phyloP scores from a whole-genome alignment of 2,113 vertebrate species.

The Eulemur rufifrons region DNA sequence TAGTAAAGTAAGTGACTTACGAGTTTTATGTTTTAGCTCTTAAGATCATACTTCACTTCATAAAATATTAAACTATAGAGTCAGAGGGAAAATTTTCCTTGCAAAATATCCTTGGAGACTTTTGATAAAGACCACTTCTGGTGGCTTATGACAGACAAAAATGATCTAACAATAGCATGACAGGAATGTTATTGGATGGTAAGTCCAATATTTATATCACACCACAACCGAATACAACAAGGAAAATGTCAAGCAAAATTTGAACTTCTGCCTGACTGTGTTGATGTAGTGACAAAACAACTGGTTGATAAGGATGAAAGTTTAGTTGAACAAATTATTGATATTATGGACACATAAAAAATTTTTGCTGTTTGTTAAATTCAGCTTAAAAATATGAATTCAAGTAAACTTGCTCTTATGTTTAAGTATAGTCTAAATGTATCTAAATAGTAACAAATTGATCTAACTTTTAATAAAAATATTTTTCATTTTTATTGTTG shows the following conservation, averaged over 20 bases:
- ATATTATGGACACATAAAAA: not conserved
- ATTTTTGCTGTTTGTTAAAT: slow-evolving; percentile 2
- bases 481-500: not conserved
- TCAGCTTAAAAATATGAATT: slow-evolving; percentile 39
- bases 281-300: not conserved
- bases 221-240: not conserved
- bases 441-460: not conserved
- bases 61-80: slow-evolving; percentile 42
- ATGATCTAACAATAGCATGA: not conserved
- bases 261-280: not conserved
- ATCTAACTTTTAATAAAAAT: slow-evolving; percentile 1
- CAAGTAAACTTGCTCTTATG: not conserved
- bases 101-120: slow-evolving; percentile 1
- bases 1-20: slow-evolving; percentile 57
- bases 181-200: not conserved
- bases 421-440: not conserved
- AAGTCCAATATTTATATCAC: not conserved
- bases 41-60: slow-evolving; percentile 31
- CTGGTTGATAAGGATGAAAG: not conserved
- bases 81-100: slow-evolving; percentile 26
- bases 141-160: not conserved
- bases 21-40: slow-evolving; percentile 35
- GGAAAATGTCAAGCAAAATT: not conserved
- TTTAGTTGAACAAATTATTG: slow-evolving; percentile 16
- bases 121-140: not conserved